Percentiles rank a stretch among this genome's conserved stretches.
These are phyloP conservation scores for Himantopus leucocephalus DNA, from an alignment of 2,113 vertebrate species.

Conservation along the genomic window DNA sequence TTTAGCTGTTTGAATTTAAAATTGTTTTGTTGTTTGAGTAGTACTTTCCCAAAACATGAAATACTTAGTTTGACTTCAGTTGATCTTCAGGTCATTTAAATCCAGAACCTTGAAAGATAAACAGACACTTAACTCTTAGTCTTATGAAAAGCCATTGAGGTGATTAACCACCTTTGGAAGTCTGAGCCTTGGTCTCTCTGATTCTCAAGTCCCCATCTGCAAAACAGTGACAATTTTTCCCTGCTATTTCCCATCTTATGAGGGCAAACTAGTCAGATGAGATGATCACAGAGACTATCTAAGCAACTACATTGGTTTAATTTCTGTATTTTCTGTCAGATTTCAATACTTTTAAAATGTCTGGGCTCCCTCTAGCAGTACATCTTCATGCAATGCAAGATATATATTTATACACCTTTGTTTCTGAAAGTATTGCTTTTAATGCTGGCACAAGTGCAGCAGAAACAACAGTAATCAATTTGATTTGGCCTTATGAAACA, in stretches of 20 bases:
- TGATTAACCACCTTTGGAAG: neutral
- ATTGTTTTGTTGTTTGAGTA: neutral
- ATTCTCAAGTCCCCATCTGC: neutral
- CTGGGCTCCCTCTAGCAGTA: neutral
- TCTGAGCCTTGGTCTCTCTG: neutral
- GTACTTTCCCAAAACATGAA: neutral
- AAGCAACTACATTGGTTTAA: neutral
- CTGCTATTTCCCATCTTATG: neutral
- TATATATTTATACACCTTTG: constrained; percentile 20
- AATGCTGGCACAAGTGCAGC: constrained; percentile 26
- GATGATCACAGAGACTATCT: neutral
- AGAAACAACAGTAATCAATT: constrained; percentile 71
- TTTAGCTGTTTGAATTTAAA: neutral
- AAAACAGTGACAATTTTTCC: neutral
- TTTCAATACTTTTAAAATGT: neutral
- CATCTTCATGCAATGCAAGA: neutral
- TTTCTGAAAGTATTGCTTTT: constrained; percentile 49
- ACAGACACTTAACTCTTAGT: neutral
- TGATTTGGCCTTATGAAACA: constrained; percentile 73
- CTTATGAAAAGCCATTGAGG: neutral
- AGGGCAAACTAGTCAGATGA: neutral
- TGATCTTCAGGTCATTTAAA: neutral
- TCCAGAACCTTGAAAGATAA: neutral
- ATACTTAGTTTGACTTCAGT: neutral
- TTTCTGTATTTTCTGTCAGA: neutral